Percentiles rank a stretch among this genome's conserved stretches.
phyloP scores from a whole-genome alignment of 35 echinoderm and acorn worm species.

The Strongylocentrotus purpuratus region DNA sequence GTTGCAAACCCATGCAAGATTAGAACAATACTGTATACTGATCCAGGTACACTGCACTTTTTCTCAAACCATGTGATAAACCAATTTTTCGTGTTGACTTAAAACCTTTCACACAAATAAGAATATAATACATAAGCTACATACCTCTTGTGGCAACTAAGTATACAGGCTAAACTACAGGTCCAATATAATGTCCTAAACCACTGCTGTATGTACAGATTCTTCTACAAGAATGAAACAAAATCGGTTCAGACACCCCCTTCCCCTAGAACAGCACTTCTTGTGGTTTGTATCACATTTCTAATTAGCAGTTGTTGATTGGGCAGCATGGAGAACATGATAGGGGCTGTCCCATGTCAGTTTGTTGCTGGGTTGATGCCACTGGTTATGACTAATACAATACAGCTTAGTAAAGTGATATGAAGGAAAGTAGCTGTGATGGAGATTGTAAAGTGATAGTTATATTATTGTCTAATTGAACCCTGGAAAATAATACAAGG shows the following conservation, averaged over 20 bases:
- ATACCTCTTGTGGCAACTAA: neutral
- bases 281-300: conserved; percentile 2
- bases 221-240: neutral
- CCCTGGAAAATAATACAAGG: neutral
- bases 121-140: neutral
- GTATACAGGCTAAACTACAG: neutral
- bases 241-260: neutral
- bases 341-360: neutral
- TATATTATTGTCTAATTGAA: neutral
- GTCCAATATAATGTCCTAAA: conserved; percentile 1
- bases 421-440: neutral
- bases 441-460: neutral
- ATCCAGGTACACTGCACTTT: too few relatives aligned
- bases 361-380: neutral
- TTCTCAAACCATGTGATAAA: too few relatives aligned
- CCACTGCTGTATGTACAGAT: neutral
- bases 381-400: conserved; percentile 13
- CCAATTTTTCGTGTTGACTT: too few relatives aligned
- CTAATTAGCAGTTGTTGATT: conserved; percentile 12
- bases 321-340: neutral
- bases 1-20: too few relatives aligned
- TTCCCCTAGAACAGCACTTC: neutral
- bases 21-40: too few relatives aligned
- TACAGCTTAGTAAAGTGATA: neutral
- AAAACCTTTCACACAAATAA: too few relatives aligned